Conservation (phyloP, 2,113 vertebrate genomes). For the Alethe diademata region DNA sequence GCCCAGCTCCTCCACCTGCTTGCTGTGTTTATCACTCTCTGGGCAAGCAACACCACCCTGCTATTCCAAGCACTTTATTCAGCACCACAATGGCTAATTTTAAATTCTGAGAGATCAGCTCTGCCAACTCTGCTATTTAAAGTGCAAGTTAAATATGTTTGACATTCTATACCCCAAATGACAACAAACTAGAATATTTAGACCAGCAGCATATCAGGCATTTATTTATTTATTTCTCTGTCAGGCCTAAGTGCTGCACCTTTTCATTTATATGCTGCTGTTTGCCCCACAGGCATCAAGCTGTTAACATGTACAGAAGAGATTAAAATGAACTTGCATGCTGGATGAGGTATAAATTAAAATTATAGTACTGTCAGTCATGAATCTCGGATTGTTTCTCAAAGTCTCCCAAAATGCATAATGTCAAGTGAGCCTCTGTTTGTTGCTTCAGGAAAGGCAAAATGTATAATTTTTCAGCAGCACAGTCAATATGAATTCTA, state of each 20-base stretch:
- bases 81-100: background rate
- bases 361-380: slow-evolving; percentile 75
- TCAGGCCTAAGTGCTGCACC: slow-evolving; percentile 14
- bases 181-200: slow-evolving; percentile 16
- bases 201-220: background rate
- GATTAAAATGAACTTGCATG: slow-evolving; percentile 65
- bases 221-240: slow-evolving; percentile 26
- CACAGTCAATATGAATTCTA: slow-evolving; percentile 62
- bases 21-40: background rate
- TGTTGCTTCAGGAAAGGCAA: slow-evolving; percentile 67
- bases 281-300: slow-evolving; percentile 72
- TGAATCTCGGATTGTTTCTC: slow-evolving; percentile 70
- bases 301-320: slow-evolving; percentile 72
- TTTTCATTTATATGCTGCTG: slow-evolving; percentile 53
- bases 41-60: background rate
- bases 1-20: background rate
- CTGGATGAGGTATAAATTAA: slow-evolving; percentile 78
- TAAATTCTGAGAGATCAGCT: background rate
- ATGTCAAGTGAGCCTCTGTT: slow-evolving; percentile 73
- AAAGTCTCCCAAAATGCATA: slow-evolving; percentile 71
- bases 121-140: background rate
- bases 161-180: background rate
- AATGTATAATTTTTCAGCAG: slow-evolving; percentile 70
- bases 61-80: background rate
- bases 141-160: background rate